phyloP scores from a whole-genome alignment of 2,113 vertebrate species.

The Synodontis membranacea region DNA sequence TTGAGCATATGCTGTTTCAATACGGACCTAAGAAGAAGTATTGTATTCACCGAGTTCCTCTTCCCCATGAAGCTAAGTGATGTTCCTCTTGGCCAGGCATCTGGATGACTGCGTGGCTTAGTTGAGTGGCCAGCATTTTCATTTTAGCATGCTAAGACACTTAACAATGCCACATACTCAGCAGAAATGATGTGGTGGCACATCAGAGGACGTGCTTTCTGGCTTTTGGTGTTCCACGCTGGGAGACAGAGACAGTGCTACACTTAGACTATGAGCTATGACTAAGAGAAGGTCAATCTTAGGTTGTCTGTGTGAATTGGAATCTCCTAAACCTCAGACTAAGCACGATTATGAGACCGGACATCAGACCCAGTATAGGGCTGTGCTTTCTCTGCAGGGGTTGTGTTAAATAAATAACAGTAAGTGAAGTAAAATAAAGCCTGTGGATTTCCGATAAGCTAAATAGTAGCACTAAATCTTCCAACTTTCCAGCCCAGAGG shows the following conservation, averaged over 20 bases:
- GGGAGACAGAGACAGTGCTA: constrained; percentile 1
- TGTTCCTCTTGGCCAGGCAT: not conserved
- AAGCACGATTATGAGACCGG: not conserved
- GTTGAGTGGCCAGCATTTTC: constrained; percentile 1
- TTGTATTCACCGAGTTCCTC: not conserved
- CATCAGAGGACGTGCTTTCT: not conserved
- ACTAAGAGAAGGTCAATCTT: constrained; percentile 7
- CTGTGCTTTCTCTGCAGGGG: not conserved
- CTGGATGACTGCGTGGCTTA: constrained; percentile 4
- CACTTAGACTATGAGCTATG: not conserved
- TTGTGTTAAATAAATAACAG: not conserved
- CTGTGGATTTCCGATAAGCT: constrained; percentile 11
- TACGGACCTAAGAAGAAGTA: not conserved
- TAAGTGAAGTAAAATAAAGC: not conserved
- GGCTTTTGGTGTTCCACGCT: not conserved
- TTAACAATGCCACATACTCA: not conserved
- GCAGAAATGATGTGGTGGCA: not conserved
- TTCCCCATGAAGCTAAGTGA: not conserved
- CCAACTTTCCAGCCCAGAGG: not conserved
- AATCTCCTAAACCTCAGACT: not conserved
- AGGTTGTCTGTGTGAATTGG: not conserved
- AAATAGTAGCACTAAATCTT: constrained; percentile 17
- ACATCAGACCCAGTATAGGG: not conserved
- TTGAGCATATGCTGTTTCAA: not conserved
- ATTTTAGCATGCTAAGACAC: not conserved